These are phyloP conservation scores for Falcunculus frontatus DNA, from an alignment of 2,113 vertebrate species.

Conservation along the genomic window DNA sequence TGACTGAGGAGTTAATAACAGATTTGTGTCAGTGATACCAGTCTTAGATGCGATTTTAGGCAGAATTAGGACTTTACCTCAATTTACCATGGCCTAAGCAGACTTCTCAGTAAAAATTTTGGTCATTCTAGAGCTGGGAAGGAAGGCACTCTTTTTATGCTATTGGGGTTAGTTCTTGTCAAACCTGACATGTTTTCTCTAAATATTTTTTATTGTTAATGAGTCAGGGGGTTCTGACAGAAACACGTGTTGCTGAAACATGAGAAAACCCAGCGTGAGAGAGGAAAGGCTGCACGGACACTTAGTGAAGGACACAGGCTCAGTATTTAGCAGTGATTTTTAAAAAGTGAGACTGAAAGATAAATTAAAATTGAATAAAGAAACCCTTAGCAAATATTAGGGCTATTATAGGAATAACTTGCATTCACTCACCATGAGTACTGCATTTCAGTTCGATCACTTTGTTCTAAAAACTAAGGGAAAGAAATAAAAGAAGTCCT, in stretches of 20 bases:
- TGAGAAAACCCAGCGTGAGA: not conserved
- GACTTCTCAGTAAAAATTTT: not conserved
- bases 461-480: not conserved
- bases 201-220: not conserved
- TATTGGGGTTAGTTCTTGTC: not conserved
- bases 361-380: not conserved
- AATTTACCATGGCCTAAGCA: not conserved
- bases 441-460: not conserved
- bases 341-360: not conserved
- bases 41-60: not conserved
- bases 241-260: not conserved
- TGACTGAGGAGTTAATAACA: not conserved
- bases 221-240: not conserved
- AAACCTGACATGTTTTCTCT: not conserved
- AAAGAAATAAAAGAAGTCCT: not conserved
- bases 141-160: rapidly evolving
- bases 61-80: not conserved
- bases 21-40: not conserved
- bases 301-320: not conserved
- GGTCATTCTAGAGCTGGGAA: not conserved
- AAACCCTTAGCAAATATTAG: not conserved
- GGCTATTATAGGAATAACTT: not conserved
- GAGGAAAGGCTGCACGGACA: not conserved
- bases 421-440: not conserved
- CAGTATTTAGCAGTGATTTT: not conserved